Percentiles rank a stretch among this genome's conserved stretches.
phyloP scores from a whole-genome alignment of 92 coral and sea anemone species.

The Pocillopora grandis region DNA sequence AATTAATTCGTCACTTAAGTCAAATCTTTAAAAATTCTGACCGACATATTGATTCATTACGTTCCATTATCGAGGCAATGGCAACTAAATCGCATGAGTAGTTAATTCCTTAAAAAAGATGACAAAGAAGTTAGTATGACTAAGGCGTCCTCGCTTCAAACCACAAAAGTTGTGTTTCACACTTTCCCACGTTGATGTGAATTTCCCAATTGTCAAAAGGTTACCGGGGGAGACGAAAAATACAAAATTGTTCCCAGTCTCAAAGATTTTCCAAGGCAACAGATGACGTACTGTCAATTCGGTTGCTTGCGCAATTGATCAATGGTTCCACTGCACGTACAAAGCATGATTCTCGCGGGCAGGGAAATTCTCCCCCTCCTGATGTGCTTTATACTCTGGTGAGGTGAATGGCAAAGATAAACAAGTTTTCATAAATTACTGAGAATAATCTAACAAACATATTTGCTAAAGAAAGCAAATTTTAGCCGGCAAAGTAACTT shows the following conservation, averaged over 20 bases:
- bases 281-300: neutral
- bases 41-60: too few species aligned
- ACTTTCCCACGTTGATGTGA: too few species aligned
- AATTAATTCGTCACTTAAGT: too few species aligned
- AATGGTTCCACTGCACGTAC: neutral
- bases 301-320: neutral
- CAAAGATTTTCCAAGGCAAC: neutral
- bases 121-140: too few species aligned
- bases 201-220: neutral
- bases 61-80: too few species aligned
- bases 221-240: neutral
- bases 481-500: neutral
- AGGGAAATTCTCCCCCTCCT: constrained; percentile 8
- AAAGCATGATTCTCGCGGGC: constrained; percentile 26
- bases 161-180: too few species aligned
- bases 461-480: neutral
- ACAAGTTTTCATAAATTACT: neutral
- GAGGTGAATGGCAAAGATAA: neutral
- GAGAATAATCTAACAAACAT: neutral
- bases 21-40: too few species aligned
- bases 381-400: constrained; percentile 25
- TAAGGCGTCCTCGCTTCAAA: too few species aligned
- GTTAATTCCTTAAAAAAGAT: too few species aligned
- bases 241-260: neutral
- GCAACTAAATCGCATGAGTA: too few species aligned